Percentiles rank a stretch among this genome's conserved stretches.
These are phyloP conservation scores for Takifugu rubripes DNA, from an alignment of 2,797 vertebrate species.

Conservation along the genomic window DNA sequence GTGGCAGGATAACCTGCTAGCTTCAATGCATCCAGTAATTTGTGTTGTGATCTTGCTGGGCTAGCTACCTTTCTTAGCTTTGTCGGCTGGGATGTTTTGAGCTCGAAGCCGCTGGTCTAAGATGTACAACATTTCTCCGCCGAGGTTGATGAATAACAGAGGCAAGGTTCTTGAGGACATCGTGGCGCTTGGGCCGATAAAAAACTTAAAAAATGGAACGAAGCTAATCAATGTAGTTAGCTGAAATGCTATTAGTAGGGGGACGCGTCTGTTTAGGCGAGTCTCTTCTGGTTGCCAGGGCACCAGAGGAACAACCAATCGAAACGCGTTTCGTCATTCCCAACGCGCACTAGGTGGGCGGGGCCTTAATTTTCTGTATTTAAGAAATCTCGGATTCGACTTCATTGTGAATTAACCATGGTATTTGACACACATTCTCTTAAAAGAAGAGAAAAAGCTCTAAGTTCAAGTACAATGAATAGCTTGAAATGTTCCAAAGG, in stretches of 20 bases:
- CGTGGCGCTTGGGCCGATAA: not conserved
- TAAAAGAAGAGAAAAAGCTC: too few species aligned
- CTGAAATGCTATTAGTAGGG: slow-evolving; percentile 2
- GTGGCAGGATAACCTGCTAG: not conserved
- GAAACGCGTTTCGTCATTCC: slow-evolving; percentile 9
- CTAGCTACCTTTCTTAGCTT: slow-evolving; percentile 92
- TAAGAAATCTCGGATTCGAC: not conserved
- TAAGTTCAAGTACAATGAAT: too few species aligned
- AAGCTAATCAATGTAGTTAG: slow-evolving; percentile 18
- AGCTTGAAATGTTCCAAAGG: too few species aligned
- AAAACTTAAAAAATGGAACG: not conserved
- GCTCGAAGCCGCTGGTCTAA: slow-evolving; percentile 94
- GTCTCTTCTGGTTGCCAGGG: slow-evolving; percentile 79
- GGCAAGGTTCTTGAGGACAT: slow-evolving; percentile 91
- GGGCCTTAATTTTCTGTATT: not conserved
- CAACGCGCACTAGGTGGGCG: not conserved
- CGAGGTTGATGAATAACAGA: slow-evolving; percentile 94
- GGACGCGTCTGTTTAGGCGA: slow-evolving; percentile 46
- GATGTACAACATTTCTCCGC: slow-evolving; percentile 98
- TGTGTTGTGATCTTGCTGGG: slow-evolving; percentile 40
- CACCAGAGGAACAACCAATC: slow-evolving; percentile 72
- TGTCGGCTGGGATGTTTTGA: slow-evolving; percentile 93
- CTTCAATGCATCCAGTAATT: slow-evolving; percentile 10
- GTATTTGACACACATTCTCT: too few species aligned
- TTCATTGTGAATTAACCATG: too few species aligned